These are phyloP conservation scores for Bettongia penicillata DNA, from an alignment of 2,113 vertebrate genomes.

Conservation along the genomic window DNA sequence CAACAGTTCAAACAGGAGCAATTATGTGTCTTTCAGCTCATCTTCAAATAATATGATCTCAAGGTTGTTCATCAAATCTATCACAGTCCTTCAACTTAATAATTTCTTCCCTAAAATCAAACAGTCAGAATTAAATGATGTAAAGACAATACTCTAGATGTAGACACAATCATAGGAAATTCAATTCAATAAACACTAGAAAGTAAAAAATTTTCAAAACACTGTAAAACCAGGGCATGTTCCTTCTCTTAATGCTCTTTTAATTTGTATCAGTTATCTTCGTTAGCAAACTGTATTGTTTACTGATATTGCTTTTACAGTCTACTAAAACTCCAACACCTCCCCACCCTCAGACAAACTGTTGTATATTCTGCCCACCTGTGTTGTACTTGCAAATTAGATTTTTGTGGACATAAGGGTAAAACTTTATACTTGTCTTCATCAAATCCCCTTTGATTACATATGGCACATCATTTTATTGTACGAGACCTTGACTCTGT, in stretches of 20 bases:
- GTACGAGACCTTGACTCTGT: background rate
- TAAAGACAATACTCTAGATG: background rate
- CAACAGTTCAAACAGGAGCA: too few relatives aligned
- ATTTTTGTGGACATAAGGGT: background rate
- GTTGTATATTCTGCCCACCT: background rate
- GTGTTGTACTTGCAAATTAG: background rate
- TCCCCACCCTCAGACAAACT: background rate
- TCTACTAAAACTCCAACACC: background rate
- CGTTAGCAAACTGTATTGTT: background rate
- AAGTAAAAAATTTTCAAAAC: background rate
- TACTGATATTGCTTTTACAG: background rate
- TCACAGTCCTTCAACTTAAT: too few relatives aligned
- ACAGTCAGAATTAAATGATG: too few relatives aligned
- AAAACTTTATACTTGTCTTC: background rate
- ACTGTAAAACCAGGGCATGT: background rate
- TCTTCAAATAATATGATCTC: too few relatives aligned
- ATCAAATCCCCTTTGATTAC: background rate
- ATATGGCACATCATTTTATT: background rate
- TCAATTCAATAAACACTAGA: background rate
- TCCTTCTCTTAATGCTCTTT: background rate
- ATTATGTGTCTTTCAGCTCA: too few relatives aligned
- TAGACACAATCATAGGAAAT: background rate
- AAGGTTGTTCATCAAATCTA: too few relatives aligned
- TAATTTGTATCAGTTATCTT: background rate
- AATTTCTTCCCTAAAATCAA: too few relatives aligned